A percentile compares a stretch with the other conserved stretches of the same genome.
These are phyloP conservation scores for Tenodera sinensis DNA, from an alignment of 2,888 invertebrate species.

Conservation along the genomic window DNA sequence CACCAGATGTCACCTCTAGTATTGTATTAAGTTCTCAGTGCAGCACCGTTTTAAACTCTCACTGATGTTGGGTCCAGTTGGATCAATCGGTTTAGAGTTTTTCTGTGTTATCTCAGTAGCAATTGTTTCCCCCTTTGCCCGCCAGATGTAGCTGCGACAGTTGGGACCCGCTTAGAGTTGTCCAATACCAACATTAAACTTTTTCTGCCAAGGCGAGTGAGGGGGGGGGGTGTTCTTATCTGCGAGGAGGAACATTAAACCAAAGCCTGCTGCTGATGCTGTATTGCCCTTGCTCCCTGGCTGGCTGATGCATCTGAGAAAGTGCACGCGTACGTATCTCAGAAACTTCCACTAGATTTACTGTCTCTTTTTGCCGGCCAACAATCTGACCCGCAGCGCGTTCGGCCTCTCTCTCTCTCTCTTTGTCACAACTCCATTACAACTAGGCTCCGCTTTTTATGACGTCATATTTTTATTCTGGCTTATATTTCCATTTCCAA, in stretches of 20 bases:
- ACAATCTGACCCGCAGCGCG: background rate
- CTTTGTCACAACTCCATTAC: too few species aligned
- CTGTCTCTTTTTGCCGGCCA: background rate
- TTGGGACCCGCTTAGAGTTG: background rate
- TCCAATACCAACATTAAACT: background rate
- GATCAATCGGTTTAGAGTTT: too few species aligned
- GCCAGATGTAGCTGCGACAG: background rate
- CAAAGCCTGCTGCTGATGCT: background rate
- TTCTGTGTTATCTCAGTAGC: too few species aligned
- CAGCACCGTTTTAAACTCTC: too few species aligned
- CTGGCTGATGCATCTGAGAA: background rate
- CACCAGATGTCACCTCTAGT: too few species aligned
- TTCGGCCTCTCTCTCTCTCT: too few species aligned
- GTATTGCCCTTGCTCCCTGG: too few species aligned
- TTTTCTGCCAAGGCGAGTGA: background rate
- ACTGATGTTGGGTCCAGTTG: too few species aligned
- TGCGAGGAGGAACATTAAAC: background rate
- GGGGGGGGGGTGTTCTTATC: background rate
- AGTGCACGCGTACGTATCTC: background rate
- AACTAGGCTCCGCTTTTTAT: too few species aligned
- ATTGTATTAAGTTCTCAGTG: too few species aligned
- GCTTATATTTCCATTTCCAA: too few species aligned
- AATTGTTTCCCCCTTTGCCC: background rate
- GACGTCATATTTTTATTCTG: too few species aligned
- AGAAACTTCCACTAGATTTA: background rate